Conservation (phyloP, 2,113 vertebrate genomes). For the Neotoma lepida region DNA sequence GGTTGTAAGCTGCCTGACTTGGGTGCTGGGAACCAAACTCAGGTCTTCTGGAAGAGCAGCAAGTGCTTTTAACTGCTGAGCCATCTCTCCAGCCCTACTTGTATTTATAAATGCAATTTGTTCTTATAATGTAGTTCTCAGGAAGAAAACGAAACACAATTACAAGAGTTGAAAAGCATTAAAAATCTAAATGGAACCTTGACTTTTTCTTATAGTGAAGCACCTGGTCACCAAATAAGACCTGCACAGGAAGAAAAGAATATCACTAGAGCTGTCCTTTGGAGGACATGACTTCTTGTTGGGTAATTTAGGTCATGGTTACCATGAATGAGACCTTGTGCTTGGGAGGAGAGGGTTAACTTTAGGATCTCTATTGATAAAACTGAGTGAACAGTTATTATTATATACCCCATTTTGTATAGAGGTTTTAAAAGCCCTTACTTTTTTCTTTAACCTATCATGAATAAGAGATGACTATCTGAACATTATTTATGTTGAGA, state of each 20-base stretch:
- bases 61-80: no score
- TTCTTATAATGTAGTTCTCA: background rate
- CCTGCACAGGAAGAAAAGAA: background rate
- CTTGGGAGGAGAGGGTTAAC: background rate
- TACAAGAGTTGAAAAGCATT: background rate
- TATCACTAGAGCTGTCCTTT: background rate
- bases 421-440: background rate
- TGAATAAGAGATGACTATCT: background rate
- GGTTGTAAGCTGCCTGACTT: background rate
- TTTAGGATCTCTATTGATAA: slow-evolving; percentile 9
- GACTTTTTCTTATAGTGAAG: background rate
- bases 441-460: background rate
- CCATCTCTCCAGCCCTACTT: background rate
- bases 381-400: slow-evolving; percentile 24
- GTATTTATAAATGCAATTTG: background rate
- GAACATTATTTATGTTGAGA: background rate
- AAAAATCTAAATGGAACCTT: background rate
- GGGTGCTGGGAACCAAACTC: background rate
- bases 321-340: background rate
- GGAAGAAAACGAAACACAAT: background rate
- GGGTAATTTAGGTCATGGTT: background rate
- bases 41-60: background rate
- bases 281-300: background rate
- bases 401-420: background rate
- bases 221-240: background rate